A percentile compares a stretch with the other conserved stretches of the same genome.
Conservation (phyloP, 1,140 invertebrate genomes). For the Conus betulinus region DNA sequence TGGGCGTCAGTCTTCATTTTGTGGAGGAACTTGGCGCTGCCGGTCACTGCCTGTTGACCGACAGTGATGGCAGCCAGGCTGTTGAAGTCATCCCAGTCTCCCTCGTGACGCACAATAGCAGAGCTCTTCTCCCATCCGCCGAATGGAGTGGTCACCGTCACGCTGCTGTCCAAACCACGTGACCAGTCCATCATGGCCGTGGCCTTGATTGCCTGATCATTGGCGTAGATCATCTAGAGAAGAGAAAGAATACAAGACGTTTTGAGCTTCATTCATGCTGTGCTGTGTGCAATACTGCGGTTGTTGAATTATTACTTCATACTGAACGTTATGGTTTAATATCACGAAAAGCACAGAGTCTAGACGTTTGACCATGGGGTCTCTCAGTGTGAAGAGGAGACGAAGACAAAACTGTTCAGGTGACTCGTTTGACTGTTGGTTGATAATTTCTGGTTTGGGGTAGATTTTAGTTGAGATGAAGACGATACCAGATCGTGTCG, state of each 20-base stretch:
- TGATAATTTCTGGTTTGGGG: not conserved
- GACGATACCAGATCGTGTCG: too few relatives aligned
- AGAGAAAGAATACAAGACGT: too few relatives aligned
- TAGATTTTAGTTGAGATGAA: too few relatives aligned
- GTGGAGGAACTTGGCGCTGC: constrained; percentile 1
- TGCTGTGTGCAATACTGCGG: too few relatives aligned
- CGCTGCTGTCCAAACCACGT: constrained; percentile 23
- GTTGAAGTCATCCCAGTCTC: constrained; percentile 28
- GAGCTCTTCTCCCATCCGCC: constrained; percentile 22
- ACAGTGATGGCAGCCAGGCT: constrained; percentile 26
- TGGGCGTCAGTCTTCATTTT: constrained; percentile 14
- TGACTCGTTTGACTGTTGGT: too few relatives aligned
- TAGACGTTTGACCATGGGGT: too few relatives aligned
- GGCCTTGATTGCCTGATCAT: constrained; percentile 21
- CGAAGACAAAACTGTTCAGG: too few relatives aligned
- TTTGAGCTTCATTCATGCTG: too few relatives aligned
- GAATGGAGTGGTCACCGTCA: constrained; percentile 33
- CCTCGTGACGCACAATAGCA: constrained; percentile 22
- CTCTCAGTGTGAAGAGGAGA: too few relatives aligned
- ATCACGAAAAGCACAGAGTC: too few relatives aligned
- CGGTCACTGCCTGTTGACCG: not conserved
- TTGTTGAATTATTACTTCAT: too few relatives aligned
- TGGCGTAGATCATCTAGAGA: constrained; percentile 12
- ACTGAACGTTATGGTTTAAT: too few relatives aligned
- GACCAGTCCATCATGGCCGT: constrained; percentile 26